Conservation (phyloP, 2,888 invertebrate species). For the Tortricodes alternella region DNA sequence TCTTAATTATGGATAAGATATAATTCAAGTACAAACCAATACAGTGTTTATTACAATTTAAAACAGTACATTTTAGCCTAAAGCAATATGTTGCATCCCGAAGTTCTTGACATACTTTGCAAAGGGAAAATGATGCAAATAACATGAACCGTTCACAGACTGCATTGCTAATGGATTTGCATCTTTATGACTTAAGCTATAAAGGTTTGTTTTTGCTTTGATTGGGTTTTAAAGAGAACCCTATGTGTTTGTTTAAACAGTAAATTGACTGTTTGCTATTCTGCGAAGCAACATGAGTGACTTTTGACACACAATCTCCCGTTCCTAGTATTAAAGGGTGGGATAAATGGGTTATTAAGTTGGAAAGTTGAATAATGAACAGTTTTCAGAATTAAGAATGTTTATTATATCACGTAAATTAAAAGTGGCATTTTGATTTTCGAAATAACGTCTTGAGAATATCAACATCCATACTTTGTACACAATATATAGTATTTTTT, state of each 20-base stretch:
- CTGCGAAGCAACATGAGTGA: constrained; percentile 28
- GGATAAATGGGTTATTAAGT: constrained; percentile 3
- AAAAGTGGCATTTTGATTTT: no score
- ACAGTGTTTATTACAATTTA: not conserved
- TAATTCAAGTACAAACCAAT: not conserved
- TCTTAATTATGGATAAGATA: not conserved
- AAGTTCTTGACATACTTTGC: constrained; percentile 40
- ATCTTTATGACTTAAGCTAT: not conserved
- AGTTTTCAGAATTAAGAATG: not conserved
- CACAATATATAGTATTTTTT: no score
- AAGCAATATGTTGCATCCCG: not conserved
- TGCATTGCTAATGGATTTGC: not conserved
- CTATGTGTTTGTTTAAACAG: not conserved
- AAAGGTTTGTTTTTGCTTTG: not conserved
- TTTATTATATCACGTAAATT: not conserved
- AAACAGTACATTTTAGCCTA: not conserved
- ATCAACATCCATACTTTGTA: no score
- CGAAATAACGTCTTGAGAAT: no score
- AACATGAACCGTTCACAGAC: not conserved
- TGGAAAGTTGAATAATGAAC: not conserved
- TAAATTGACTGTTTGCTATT: constrained; percentile 14
- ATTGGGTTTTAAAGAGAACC: not conserved
- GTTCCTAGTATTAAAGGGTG: constrained; percentile 9
- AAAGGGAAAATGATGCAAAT: constrained; percentile 21
- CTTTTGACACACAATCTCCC: no score